Base-by-base conservation (phyloP, 1,140 invertebrate genomes). In the Nomia melanderi region DNA sequence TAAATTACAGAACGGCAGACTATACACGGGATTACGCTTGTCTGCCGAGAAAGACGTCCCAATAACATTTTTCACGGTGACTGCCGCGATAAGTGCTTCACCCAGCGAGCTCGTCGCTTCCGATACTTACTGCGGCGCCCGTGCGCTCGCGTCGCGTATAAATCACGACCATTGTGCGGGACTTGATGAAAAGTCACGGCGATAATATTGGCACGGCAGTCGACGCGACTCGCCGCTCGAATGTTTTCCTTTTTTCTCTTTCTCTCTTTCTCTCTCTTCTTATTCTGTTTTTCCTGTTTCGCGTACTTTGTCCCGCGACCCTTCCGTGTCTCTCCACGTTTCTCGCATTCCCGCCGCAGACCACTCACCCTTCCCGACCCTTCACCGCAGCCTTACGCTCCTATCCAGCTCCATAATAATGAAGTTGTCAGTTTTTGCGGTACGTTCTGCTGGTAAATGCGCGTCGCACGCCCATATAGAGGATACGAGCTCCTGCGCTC, bases 381-480 rank as follows among this genome's bases (percentile, higher is more conserved):
- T 60, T 20, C 20, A 50, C 8, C 47, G 20, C 4, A 5, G n/a
- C n/a, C n/a, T n/a, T n/a, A n/a, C n/a, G n/a, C n/a, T n/a, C 47
- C 47, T 50, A n/a, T 50, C 17, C 44, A 25, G 11, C 20, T 63
- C 47, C 39, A 77, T 67, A 67, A 63, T 78, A 83, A 85, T 83
- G 44, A 79, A 86, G 77, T 77, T 73, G 83, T 85, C 74, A 64
- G 33, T 65, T 83, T 83, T 85, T 69, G 39, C 74, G 31, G 29
- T 44, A 29, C 31, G 41, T 31, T 20, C 36, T 39, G 56, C 54
- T 8, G 56, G 54, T 57, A 44, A 78, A 59, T 64, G 64, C 65
- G 11, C 41, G 57, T 36, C 31, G 65, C 41, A 25, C 31, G 9
- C 50, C 11, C 57, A 33, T 47, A 20, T 41, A n/a, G n/a, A n/a